Base-by-base conservation (phyloP, 1,140 invertebrate species). In the Aphelenchoides avenae region DNA sequence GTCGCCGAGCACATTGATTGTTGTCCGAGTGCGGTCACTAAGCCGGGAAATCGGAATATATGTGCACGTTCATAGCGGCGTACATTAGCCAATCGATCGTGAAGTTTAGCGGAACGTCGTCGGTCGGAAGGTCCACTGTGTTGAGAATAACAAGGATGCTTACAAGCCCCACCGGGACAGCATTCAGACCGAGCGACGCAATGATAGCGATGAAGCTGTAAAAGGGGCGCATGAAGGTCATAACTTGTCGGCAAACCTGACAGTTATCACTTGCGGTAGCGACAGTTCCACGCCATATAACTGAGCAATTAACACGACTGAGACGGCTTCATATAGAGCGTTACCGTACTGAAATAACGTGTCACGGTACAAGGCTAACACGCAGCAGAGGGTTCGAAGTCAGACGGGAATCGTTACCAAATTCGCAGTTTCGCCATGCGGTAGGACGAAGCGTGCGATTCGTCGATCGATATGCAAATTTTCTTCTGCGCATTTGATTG, bases 51-150 rank as follows among this genome's bases (percentile, higher is more conserved):
- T n/a, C n/a, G n/a, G n/a, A n/a, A n/a, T n/a, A n/a, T n/a, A n/a
- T n/a, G n/a, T n/a, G n/a, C n/a, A n/a, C n/a, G n/a, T n/a, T n/a
- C n/a, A n/a, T n/a, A n/a, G n/a, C n/a, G n/a, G 84, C 88, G 87
- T 81, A 93, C 89, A 96, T 81, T 29, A 96, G 82, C 91, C 91
- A 95, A 81, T 95, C 91, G n/a, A 94, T 88, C 9, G 91, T 89
- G 50, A 94, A 84, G 68, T 95, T 91, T 20, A 92, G 83, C 6
- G 88, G 87, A 18, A 94, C 86, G 75, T 94, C 89, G 76, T 91
- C 86, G 11, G 88, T 86, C 36, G 91, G 89, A 40, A 96, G 81
- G 18, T 89, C 90, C 41, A 95, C 87, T 2, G 90, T 90, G 71
- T 91, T 89, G 52, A 96, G 79, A 29, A 95, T 91, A 85, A 96